Conservation (phyloP, 2,888 invertebrate genomes). For the Tetropium fuscum region DNA sequence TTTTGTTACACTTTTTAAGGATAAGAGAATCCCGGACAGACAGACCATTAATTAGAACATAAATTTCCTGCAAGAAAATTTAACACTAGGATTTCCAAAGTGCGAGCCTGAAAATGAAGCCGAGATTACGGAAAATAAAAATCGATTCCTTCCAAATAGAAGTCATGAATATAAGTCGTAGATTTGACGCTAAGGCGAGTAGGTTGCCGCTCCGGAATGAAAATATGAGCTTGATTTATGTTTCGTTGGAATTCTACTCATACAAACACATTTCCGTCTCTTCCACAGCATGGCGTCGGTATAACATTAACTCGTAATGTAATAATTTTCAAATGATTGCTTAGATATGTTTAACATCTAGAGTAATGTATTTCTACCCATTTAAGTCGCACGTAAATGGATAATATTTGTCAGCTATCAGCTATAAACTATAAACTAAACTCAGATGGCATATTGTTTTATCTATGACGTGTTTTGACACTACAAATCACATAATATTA, state of each 20-base stretch:
- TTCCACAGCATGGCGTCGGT: conserved; percentile 1
- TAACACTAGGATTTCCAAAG: conserved; percentile 1
- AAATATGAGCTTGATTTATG: conserved; percentile 24
- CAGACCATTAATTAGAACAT: no score
- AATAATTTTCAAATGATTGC: conserved; percentile 19
- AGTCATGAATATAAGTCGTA: conserved; percentile 24
- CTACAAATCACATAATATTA: no score
- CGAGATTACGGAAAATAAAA: conserved; percentile 17
- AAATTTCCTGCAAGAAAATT: no score
- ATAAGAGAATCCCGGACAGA: no score
- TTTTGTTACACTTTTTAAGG: no score
- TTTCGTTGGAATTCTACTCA: conserved; percentile 8
- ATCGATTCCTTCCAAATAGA: conserved; percentile 20
- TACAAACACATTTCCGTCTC: conserved; percentile 3
- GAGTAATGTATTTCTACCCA: no score
- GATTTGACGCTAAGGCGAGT: conserved; percentile 13
- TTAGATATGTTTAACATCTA: no score
- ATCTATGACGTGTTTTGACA: no score
- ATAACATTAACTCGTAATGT: conserved; percentile 10
- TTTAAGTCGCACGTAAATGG: no score
- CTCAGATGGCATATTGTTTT: no score
- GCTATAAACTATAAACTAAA: no score
- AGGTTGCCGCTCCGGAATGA: conserved; percentile 14
- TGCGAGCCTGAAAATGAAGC: conserved; percentile 18
- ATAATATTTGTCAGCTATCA: no score